Conservation (phyloP, 2,113 vertebrate genomes). For the Ochotona princeps region DNA sequence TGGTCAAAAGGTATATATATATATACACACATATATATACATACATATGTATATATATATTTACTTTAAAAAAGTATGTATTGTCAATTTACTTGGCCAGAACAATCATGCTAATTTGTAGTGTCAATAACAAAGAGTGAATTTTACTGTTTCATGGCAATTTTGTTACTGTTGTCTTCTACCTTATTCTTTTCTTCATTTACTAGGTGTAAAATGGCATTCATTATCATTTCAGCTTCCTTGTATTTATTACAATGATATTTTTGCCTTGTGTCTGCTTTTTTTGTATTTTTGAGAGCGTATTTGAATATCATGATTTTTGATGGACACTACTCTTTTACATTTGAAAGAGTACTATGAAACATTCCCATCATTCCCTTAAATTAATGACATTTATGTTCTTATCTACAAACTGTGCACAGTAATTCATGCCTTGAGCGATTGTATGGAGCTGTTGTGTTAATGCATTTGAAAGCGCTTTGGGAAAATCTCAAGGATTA, state of each 20-base stretch:
- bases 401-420: background rate
- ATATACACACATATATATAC: no score
- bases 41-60: no score
- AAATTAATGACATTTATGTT: background rate
- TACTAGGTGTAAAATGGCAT: background rate
- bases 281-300: background rate
- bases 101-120: background rate
- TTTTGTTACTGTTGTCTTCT: background rate
- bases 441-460: background rate
- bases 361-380: background rate
- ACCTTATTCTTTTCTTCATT: background rate
- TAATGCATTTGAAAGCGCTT: background rate
- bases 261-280: background rate
- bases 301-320: background rate
- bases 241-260: background rate
- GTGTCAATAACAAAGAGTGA: background rate
- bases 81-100: background rate
- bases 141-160: background rate
- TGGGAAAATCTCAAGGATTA: background rate
- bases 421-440: background rate
- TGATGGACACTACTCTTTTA: background rate
- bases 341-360: background rate
- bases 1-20: no score
- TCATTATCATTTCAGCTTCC: background rate
- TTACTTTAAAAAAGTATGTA: background rate